phyloP scores from a whole-genome alignment of 2,113 vertebrate species.

The Clinocottus analis region DNA sequence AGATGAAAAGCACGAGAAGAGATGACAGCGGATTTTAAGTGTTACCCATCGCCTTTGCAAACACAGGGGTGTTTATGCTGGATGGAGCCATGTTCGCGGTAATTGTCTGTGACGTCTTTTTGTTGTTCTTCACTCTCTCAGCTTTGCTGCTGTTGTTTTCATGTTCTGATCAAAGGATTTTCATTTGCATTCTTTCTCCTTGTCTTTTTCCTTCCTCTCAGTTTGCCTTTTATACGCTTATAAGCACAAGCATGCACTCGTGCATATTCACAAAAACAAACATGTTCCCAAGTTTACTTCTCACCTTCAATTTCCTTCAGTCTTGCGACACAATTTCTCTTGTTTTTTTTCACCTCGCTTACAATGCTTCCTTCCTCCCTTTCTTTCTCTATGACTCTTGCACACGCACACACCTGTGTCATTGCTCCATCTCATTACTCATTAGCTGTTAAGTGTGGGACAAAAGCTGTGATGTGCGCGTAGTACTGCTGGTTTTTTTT shows the following conservation, averaged over 20 bases:
- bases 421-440: constrained; percentile 32
- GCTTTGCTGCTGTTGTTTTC: constrained; percentile 60
- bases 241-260: constrained; percentile 8
- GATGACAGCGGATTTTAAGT: constrained; percentile 68
- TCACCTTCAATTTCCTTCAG: constrained; percentile 17
- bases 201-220: constrained; percentile 27
- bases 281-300: not conserved
- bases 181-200: constrained; percentile 37
- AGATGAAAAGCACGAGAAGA: constrained; percentile 62
- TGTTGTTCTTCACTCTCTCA: constrained; percentile 53
- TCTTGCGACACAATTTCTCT: not conserved
- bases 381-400: not conserved
- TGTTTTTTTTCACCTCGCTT: constrained; percentile 13
- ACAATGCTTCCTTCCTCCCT: constrained; percentile 6
- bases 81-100: constrained; percentile 61
- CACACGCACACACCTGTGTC: constrained; percentile 11
- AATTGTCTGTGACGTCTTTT: constrained; percentile 72
- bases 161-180: constrained; percentile 69
- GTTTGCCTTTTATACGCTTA: constrained; percentile 19
- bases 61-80: constrained; percentile 52
- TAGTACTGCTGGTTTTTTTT: constrained; percentile 30
- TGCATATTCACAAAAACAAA: constrained; percentile 44
- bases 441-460: constrained; percentile 38
- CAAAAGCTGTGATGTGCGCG: constrained; percentile 25
- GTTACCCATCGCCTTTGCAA: constrained; percentile 56